Evolutionary conservation across 1,140 invertebrate species (phyloP).

Genomic region (Lysiphlebus fabarum): DNA sequence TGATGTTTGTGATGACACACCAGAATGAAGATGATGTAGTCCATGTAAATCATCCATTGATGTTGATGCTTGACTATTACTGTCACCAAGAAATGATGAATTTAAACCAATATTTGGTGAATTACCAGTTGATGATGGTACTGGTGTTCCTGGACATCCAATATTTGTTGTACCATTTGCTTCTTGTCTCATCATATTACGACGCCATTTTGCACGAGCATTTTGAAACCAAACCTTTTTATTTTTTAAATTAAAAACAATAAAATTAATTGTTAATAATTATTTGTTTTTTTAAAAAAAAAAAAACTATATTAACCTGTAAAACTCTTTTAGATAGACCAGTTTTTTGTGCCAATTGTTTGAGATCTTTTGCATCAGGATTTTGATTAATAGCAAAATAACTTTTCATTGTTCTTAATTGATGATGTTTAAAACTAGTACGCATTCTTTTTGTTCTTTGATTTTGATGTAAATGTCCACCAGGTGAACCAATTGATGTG

Average conservation of each 20-base stretch:
- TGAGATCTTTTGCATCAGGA: constrained; percentile 93
- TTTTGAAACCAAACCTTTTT: constrained; percentile 97
- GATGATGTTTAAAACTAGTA: constrained; percentile 96
- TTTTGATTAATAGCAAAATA: constrained; percentile 97
- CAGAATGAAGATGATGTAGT: constrained; percentile 53
- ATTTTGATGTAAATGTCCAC: constrained; percentile 56
- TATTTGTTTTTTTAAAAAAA: not conserved
- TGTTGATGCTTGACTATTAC: constrained; percentile 52
- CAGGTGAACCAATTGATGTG: constrained; percentile 68
- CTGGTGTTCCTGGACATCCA: constrained; percentile 50
- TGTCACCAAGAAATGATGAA: constrained; percentile 48
- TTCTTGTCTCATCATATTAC: constrained; percentile 78
- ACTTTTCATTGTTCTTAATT: constrained; percentile 94
- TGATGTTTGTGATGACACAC: constrained; percentile 52
- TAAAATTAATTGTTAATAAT: not conserved
- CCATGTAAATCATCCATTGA: constrained; percentile 54
- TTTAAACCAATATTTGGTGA: constrained; percentile 45
- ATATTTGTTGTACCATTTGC: constrained; percentile 48
- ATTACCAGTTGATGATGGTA: constrained; percentile 46
- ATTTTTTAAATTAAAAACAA: not conserved
- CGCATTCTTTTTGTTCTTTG: constrained; percentile 85
- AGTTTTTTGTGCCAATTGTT: constrained; percentile 94
- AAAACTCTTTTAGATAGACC: constrained; percentile 92
- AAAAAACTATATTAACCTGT: constrained; percentile 66
- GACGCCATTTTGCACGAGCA: constrained; percentile 90